Percentiles rank a stretch among this genome's conserved stretches.
These are phyloP conservation scores for Ischnura elegans DNA, from an alignment of 2,888 invertebrate genomes.

Conservation along the genomic window DNA sequence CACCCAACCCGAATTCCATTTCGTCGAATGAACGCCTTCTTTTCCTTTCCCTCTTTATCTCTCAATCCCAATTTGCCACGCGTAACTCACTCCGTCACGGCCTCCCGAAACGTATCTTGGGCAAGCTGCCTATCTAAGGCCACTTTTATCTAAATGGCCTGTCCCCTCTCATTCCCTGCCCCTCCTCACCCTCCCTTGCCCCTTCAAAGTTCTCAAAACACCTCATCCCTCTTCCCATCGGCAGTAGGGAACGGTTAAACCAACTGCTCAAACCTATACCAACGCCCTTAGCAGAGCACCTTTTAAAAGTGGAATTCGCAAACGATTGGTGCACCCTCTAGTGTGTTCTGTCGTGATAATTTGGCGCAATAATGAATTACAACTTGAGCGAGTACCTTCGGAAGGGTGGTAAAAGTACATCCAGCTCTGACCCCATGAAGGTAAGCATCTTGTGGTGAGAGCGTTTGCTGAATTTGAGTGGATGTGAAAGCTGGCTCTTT, in stretches of 20 bases:
- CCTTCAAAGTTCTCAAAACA: too few relatives aligned
- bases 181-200: not conserved
- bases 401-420: not conserved
- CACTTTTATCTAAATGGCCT: conserved; percentile 16
- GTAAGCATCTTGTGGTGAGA: not conserved
- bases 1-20: not conserved
- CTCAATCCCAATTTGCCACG: conserved; percentile 1
- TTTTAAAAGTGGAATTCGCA: not conserved
- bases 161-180: not conserved
- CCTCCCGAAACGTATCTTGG: not conserved
- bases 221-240: not conserved
- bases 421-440: too few relatives aligned
- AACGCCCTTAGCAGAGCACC: too few relatives aligned
- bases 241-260: not conserved
- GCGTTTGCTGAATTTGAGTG: not conserved
- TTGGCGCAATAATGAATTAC: not conserved
- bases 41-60: conserved; percentile 3
- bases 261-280: too few relatives aligned
- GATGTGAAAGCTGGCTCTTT: not conserved
- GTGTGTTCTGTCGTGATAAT: not conserved
- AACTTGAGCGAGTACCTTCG: not conserved
- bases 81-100: conserved; percentile 9
- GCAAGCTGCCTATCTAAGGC: not conserved
- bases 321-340: not conserved
- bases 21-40: not conserved